A percentile compares a stretch with the other conserved stretches of the same genome.
Conservation (phyloP, 1,140 invertebrate genomes). For the Drosophila ambigua region DNA sequence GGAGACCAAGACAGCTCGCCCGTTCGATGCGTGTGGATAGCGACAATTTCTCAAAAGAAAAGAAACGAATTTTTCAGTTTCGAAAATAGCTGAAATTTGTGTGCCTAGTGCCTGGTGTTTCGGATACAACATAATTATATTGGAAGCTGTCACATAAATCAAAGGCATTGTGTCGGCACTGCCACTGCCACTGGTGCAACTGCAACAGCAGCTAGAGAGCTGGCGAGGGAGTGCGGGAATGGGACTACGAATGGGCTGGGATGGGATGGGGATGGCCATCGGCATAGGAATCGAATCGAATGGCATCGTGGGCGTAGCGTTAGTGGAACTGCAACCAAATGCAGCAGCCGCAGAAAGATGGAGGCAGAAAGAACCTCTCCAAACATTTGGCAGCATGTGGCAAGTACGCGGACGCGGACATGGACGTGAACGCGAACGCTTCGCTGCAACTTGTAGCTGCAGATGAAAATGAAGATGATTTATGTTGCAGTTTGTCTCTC, state of each 20-base stretch:
- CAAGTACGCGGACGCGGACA: conserved; percentile 67
- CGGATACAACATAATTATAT: conserved; percentile 78
- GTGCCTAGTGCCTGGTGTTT: conserved; percentile 55
- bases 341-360: no score
- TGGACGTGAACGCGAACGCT: conserved; percentile 43
- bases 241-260: background rate
- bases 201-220: conserved; percentile 10
- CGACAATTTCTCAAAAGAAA: conserved; percentile 54
- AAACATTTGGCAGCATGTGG: conserved; percentile 78
- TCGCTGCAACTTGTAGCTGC: conserved; percentile 70
- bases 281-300: no score
- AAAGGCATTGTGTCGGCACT: conserved; percentile 53
- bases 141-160: conserved; percentile 75
- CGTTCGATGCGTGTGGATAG: conserved; percentile 38
- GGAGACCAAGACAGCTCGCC: conserved; percentile 4
- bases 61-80: conserved; percentile 27
- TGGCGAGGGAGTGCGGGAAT: conserved; percentile 23
- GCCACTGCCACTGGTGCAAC: conserved; percentile 33
- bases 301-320: no score
- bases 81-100: conserved; percentile 62
- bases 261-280: no score
- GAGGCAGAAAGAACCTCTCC: conserved; percentile 42
- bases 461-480: conserved; percentile 63
- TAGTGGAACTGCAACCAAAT: no score
- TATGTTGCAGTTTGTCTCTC: conserved; percentile 39